phyloP scores from a whole-genome alignment of 2,113 vertebrate genomes.

The Petromus typicus region DNA sequence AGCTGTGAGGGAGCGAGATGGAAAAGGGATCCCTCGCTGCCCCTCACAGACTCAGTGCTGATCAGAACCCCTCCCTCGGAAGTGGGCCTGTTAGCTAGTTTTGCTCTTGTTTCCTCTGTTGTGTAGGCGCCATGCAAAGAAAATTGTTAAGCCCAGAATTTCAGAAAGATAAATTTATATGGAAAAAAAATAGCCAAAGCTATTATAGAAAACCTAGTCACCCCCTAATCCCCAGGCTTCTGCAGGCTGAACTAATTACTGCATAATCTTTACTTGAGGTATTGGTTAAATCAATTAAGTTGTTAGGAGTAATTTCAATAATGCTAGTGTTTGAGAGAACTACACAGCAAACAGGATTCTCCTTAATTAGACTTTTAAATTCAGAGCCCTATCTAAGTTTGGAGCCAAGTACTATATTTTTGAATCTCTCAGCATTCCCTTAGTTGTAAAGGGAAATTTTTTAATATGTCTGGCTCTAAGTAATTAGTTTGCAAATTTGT shows the following conservation, averaged over 20 bases:
- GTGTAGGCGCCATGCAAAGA: neutral
- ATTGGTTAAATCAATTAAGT: constrained; percentile 63
- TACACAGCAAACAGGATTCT: constrained; percentile 57
- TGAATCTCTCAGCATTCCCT: constrained; percentile 71
- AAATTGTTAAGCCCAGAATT: constrained; percentile 24
- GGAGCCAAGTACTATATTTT: constrained; percentile 64
- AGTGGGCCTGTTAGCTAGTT: neutral
- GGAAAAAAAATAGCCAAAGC: neutral
- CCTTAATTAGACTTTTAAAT: constrained; percentile 79
- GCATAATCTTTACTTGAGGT: constrained; percentile 67
- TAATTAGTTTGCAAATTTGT: constrained; percentile 79
- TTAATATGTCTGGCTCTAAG: constrained; percentile 78
- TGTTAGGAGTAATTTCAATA: constrained; percentile 75
- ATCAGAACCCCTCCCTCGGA: neutral
- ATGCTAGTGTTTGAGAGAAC: constrained; percentile 76
- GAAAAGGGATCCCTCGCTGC: neutral
- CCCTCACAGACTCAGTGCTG: neutral
- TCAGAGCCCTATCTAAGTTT: constrained; percentile 55
- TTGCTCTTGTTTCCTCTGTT: neutral
- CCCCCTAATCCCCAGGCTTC: constrained; percentile 1
- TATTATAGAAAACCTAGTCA: constrained; percentile 30
- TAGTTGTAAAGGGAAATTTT: constrained; percentile 71
- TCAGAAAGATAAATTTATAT: constrained; percentile 42
- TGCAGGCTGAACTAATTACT: constrained; percentile 45
- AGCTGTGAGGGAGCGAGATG: neutral